Conservation (phyloP, 1,140 invertebrate genomes). For the Drosophila sproati region DNA sequence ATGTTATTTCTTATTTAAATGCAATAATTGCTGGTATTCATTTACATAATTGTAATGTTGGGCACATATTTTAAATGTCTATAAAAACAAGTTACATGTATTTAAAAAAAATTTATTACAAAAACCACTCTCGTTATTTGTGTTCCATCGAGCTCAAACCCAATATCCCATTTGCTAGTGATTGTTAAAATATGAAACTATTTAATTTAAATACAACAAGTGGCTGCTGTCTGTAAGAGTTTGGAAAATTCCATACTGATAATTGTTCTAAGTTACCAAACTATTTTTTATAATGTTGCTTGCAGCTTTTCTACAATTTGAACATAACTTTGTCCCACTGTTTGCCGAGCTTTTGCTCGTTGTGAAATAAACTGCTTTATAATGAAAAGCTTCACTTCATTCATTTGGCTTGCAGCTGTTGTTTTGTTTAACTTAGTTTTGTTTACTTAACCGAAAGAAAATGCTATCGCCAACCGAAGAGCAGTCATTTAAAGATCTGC, state of each 20-base stretch:
- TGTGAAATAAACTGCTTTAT: conserved; percentile 20
- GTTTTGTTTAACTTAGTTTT: not conserved
- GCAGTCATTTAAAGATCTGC: not conserved
- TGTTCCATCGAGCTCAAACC: too few relatives aligned
- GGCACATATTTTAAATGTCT: too few relatives aligned
- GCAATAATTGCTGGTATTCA: not conserved
- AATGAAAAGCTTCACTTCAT: not conserved
- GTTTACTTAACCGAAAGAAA: not conserved
- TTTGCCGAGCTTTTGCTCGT: not conserved
- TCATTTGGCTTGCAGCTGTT: not conserved
- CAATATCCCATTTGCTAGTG: not conserved
- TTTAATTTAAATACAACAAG: too few relatives aligned
- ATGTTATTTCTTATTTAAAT: conserved; percentile 17
- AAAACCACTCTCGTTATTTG: too few relatives aligned
- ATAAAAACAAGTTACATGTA: not conserved
- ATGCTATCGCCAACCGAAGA: not conserved
- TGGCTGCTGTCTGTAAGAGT: not conserved
- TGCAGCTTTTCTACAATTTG: conserved; percentile 1
- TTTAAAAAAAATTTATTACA: too few relatives aligned
- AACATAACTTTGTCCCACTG: conserved; percentile 1
- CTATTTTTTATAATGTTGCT: not conserved
- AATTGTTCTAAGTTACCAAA: not conserved
- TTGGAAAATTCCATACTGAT: not conserved
- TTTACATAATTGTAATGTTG: not conserved
- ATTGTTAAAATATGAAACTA: too few relatives aligned